phyloP scores from a whole-genome alignment of 2,888 invertebrate genomes.

The Crematogaster levior region DNA sequence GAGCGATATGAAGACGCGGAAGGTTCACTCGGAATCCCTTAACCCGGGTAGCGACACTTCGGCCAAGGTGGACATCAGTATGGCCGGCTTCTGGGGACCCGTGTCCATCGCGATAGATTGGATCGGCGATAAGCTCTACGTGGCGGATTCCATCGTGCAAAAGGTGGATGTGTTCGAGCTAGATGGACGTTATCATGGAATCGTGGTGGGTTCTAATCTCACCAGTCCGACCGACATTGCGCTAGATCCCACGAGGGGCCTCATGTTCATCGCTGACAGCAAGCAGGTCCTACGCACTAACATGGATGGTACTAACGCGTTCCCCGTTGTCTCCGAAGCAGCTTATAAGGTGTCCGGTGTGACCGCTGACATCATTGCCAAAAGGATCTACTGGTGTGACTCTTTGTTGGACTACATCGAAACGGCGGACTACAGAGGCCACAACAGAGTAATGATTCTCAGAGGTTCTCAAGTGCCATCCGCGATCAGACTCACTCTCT shows the following conservation, averaged over 20 bases:
- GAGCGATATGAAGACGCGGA: conserved; percentile 95
- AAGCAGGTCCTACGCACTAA: conserved; percentile 94
- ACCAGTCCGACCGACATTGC: conserved; percentile 97
- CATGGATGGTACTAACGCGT: conserved; percentile 96
- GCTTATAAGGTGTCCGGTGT: conserved; percentile 97
- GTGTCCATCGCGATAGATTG: conserved; percentile 98
- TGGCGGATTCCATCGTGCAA: conserved; percentile 96
- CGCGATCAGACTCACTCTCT: conserved; percentile 93
- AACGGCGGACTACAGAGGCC: conserved; percentile 97
- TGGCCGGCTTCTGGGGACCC: conserved; percentile 95
- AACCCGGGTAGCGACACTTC: conserved; percentile 67
- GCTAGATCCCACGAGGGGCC: conserved; percentile 95
- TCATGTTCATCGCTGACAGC: conserved; percentile 95
- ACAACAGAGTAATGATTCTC: conserved; percentile 92
- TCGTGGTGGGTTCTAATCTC: conserved; percentile 96
- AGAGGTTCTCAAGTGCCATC: conserved; percentile 95
- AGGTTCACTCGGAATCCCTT: conserved; percentile 88
- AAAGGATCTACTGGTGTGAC: conserved; percentile 98
- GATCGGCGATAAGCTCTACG: conserved; percentile 98
- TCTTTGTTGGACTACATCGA: conserved; percentile 98
- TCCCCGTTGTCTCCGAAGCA: conserved; percentile 95
- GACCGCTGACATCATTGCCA: conserved; percentile 95
- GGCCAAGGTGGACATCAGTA: conserved; percentile 89
- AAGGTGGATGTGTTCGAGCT: conserved; percentile 98
- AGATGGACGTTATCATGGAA: conserved; percentile 94